Evolutionary conservation across 1,140 invertebrate genomes (phyloP), one percentile per base, ranked within the genome.

Genomic region (Hypothenemus hampei): DNA sequence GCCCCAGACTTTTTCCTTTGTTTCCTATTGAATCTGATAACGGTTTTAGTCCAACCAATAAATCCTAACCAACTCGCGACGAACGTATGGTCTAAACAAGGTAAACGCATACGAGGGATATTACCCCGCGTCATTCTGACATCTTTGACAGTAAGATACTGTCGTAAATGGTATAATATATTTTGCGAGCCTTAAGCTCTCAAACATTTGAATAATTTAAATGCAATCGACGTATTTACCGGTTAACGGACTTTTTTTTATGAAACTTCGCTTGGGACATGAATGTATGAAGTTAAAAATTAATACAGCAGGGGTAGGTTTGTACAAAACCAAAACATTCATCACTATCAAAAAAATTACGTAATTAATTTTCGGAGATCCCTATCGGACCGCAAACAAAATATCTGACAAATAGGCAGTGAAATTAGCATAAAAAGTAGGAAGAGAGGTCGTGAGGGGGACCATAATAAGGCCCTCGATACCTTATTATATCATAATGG

Each of bases 401-500:
- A 43, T 52, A 29, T 52, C 39, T 52, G 22, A 52, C 49, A 52
- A 52, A 52, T 40, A 43, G 40, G 35, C 24, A 29, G 43, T 24
- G 6, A 24, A 56, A 56, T 56, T 56, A 57, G 45, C 46, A 43
- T 40, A 50, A 57, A 57, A 57, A 46, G 21, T 35, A 41, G 22
- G 33, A 35, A 45, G 51, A 24, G 37, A 54, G 43, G 44, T 48
- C 37, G 53, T 56, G 41, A 44, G 36, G 41, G 43, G 59, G 39
- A 48, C 43, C 8, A 56, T 64, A 64, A 64, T 64, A 66, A 62
- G 62, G 51, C 54, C 61, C 57, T 61, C 61, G 58, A 63, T 62
- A 66, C 62, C 62, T 63, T 66, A 63, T 66, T 66, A 66, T 64
- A 54, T 55, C 57, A 66, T 66, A 66, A 66, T 65, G 53, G 63